phyloP scores from a whole-genome alignment of 2,888 invertebrate genomes.

The Folsomia candida region DNA sequence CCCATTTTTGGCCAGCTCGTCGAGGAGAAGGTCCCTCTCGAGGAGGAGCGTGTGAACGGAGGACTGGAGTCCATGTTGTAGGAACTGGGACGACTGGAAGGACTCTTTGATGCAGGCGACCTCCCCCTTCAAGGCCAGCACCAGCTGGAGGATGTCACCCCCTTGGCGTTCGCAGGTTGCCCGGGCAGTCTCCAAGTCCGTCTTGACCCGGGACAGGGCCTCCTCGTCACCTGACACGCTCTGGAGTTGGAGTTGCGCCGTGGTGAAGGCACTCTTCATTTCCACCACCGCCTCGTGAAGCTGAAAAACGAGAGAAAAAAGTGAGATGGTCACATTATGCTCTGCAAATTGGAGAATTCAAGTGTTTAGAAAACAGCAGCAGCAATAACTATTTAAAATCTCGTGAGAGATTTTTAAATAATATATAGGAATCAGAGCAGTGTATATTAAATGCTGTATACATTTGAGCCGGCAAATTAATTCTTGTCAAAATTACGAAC shows the following conservation, averaged over 20 bases:
- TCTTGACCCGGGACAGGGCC: slow-evolving; percentile 42
- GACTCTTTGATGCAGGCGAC: slow-evolving; percentile 49
- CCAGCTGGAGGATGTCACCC: slow-evolving; percentile 52
- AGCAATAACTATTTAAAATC: too few relatives aligned
- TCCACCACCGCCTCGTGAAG: slow-evolving; percentile 52
- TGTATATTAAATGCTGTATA: too few relatives aligned
- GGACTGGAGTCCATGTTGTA: slow-evolving; percentile 49
- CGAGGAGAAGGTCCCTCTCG: slow-evolving; percentile 50
- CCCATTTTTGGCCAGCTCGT: slow-evolving; percentile 51
- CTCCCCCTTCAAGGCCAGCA: slow-evolving; percentile 52
- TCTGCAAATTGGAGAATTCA: too few relatives aligned
- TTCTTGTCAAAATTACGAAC: too few relatives aligned
- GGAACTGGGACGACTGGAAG: slow-evolving; percentile 49
- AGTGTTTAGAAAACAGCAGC: too few relatives aligned
- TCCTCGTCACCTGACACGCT: slow-evolving; percentile 50
- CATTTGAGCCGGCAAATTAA: too few relatives aligned
- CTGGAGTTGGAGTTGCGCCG: slow-evolving; percentile 52
- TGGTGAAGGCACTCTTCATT: slow-evolving; percentile 53
- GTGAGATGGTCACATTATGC: too few relatives aligned
- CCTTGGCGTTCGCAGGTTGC: slow-evolving; percentile 52
- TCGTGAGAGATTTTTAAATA: too few relatives aligned
- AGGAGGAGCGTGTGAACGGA: slow-evolving; percentile 47
- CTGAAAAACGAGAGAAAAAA: too few relatives aligned
- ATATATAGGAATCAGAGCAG: too few relatives aligned
- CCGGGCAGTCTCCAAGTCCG: slow-evolving; percentile 50